Conservation (phyloP, 23 tunicate species). For the Clavelina lepadiformis region DNA sequence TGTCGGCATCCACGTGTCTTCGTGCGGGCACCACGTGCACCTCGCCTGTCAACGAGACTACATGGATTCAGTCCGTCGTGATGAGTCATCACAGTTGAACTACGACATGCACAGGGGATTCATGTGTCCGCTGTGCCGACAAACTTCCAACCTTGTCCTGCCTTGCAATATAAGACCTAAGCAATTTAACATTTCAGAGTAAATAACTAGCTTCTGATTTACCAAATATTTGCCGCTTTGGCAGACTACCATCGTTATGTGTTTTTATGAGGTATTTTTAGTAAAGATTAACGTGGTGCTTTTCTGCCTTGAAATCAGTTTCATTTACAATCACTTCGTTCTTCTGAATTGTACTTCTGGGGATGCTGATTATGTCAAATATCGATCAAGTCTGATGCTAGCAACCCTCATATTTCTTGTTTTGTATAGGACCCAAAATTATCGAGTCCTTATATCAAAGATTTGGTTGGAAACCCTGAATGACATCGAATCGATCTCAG, state of each 20-base stretch:
- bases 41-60: constrained; percentile 53
- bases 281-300: too few species aligned
- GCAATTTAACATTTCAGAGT: not conserved
- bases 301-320: too few species aligned
- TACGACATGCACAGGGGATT: constrained; percentile 30
- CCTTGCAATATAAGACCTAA: constrained; percentile 40
- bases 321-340: too few species aligned
- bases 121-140: constrained; percentile 83
- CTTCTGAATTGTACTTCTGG: too few species aligned
- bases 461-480: constrained; percentile 6
- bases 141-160: constrained; percentile 59
- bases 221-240: too few species aligned
- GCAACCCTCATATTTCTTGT: not conserved
- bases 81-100: constrained; percentile 30
- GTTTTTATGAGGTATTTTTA: too few species aligned
- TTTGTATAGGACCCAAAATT: not conserved
- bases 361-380: too few species aligned
- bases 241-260: too few species aligned
- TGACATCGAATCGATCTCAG: constrained; percentile 6
- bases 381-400: too few species aligned
- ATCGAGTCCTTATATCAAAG: not conserved
- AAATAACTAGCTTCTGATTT: too few species aligned
- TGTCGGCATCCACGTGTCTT: constrained; percentile 60
- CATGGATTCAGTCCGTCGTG: constrained; percentile 43
- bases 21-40: constrained; percentile 90